phyloP scores from a whole-genome alignment of 2,888 invertebrate genomes.

The Sphecodes monilicornis region DNA sequence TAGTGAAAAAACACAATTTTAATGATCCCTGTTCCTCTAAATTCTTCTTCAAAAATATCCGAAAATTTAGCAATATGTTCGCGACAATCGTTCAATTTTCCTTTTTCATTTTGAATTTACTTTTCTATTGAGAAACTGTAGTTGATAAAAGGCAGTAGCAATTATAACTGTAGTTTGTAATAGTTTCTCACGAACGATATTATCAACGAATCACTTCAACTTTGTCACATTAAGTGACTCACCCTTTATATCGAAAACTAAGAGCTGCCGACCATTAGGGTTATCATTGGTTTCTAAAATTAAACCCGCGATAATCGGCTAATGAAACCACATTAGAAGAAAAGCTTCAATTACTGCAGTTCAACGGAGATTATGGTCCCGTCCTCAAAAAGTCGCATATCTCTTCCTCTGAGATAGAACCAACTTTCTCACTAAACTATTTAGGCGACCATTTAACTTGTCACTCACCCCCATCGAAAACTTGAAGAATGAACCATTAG shows the following conservation, averaged over 20 bases:
- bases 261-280: constrained; percentile 9
- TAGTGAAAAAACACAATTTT: not conserved
- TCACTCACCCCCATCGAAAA: not conserved
- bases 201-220: not conserved
- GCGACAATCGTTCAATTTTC: not conserved
- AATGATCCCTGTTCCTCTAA: not conserved
- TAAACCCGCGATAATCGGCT: constrained; percentile 6
- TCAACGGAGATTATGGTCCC: not conserved
- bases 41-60: too few relatives aligned
- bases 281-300: constrained; percentile 20
- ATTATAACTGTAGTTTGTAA: not conserved
- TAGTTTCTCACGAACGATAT: not conserved
- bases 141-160: not conserved
- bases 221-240: constrained; percentile 10
- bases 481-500: not conserved
- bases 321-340: constrained; percentile 17
- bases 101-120: not conserved
- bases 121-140: not conserved
- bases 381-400: not conserved
- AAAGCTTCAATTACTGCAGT: not conserved
- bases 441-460: not conserved
- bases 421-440: constrained; percentile 5
- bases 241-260: constrained; percentile 5
- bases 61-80: too few relatives aligned
- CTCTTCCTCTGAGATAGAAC: not conserved